Conservation (phyloP, 2,888 invertebrate species). For the Drosophila setosimentum region DNA sequence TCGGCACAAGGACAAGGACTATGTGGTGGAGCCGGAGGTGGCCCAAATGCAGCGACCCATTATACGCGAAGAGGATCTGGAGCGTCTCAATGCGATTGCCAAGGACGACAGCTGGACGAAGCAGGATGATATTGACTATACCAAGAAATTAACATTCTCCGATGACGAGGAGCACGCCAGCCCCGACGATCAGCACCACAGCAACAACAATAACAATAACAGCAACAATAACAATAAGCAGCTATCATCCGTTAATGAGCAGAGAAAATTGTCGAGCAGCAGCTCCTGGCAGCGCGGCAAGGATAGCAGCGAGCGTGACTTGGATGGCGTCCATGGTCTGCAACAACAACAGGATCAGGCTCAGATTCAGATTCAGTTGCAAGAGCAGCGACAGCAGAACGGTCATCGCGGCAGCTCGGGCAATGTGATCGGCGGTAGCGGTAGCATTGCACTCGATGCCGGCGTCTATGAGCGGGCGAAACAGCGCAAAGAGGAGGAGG, state of each 20-base stretch:
- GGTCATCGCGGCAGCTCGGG: slow-evolving; percentile 85
- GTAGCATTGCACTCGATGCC: slow-evolving; percentile 87
- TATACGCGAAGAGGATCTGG: slow-evolving; percentile 96
- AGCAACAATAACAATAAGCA: slow-evolving; percentile 25
- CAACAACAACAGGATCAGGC: slow-evolving; percentile 18
- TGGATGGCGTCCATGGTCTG: slow-evolving; percentile 38
- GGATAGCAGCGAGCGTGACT: slow-evolving; percentile 55
- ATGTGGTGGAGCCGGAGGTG: slow-evolving; percentile 86
- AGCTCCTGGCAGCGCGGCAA: slow-evolving; percentile 69
- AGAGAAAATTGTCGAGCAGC: slow-evolving; percentile 61
- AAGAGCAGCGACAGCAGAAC: slow-evolving; percentile 83
- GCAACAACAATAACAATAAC: slow-evolving; percentile 32
- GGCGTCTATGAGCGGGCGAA: slow-evolving; percentile 93
- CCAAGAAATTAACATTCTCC: slow-evolving; percentile 97
- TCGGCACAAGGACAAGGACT: slow-evolving; percentile 80
- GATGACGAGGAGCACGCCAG: slow-evolving; percentile 91
- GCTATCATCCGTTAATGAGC: slow-evolving; percentile 21
- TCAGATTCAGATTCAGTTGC: slow-evolving; percentile 53
- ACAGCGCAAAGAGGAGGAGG: slow-evolving; percentile 95
- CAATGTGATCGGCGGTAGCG: slow-evolving; percentile 52
- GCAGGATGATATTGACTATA: slow-evolving; percentile 97
- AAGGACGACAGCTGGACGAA: slow-evolving; percentile 96
- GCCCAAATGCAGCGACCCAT: slow-evolving; percentile 93
- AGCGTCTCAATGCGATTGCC: slow-evolving; percentile 95
- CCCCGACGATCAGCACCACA: slow-evolving; percentile 66